Percentiles rank a stretch among this genome's conserved stretches.
Evolutionary conservation across 2,797 vertebrate genomes (phyloP).

Genomic region (Momotus momota): DNA sequence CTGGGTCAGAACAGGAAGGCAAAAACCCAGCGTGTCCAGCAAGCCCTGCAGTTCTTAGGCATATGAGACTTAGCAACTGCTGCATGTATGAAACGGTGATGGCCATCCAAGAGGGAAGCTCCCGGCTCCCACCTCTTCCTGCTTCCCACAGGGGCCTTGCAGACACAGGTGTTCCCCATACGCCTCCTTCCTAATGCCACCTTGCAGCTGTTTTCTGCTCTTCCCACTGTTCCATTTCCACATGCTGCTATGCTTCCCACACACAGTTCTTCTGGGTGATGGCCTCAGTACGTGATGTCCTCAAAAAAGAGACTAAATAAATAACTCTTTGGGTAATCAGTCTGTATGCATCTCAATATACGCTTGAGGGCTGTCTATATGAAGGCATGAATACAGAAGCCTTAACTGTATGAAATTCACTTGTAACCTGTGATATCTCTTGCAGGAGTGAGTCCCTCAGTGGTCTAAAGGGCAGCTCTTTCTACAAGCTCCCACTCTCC

Average conservation of each 20-base stretch:
- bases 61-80: background rate
- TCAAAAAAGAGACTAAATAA: background rate
- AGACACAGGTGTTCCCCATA: background rate
- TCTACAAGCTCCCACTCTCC: background rate
- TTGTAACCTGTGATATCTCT: background rate
- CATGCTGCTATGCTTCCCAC: rapidly evolving
- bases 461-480: background rate
- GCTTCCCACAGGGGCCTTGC: background rate
- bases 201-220: background rate
- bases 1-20: background rate
- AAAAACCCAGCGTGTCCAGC: background rate
- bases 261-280: background rate
- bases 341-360: background rate
- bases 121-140: background rate
- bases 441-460: background rate
- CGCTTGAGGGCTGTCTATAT: background rate
- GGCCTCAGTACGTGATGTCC: rapidly evolving
- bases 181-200: background rate
- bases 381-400: background rate
- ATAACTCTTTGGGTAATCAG: background rate
- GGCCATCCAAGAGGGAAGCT: background rate
- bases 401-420: background rate
- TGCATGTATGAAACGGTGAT: rapidly evolving
- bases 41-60: background rate
- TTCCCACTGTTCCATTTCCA: background rate